Conservation (phyloP, 2,797 vertebrate genomes). For the Silurus lanzhouensis region DNA sequence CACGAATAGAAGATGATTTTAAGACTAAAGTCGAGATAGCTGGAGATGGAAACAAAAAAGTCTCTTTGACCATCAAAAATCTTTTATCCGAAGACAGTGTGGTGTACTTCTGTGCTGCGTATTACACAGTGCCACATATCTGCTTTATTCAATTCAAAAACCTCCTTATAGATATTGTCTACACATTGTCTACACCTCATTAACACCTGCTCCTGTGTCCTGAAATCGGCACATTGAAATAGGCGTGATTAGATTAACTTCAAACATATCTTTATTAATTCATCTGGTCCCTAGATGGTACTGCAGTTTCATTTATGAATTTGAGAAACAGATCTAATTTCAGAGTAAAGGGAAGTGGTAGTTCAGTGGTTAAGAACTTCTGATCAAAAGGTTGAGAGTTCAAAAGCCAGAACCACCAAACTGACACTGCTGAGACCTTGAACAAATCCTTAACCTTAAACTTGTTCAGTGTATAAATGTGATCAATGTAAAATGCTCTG, state of each 20-base stretch:
- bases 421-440: too few species aligned
- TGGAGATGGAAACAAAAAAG: slow-evolving; percentile 37
- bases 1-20: slow-evolving; percentile 9
- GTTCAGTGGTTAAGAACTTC: too few species aligned
- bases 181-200: neutral
- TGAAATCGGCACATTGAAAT: neutral
- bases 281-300: neutral
- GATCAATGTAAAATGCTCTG: too few species aligned
- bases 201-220: slow-evolving; percentile 36
- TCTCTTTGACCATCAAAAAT: slow-evolving; percentile 47
- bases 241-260: neutral
- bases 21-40: slow-evolving; percentile 30
- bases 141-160: slow-evolving; percentile 56
- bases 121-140: slow-evolving; percentile 56
- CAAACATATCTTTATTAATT: neutral
- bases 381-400: too few species aligned
- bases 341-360: neutral
- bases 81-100: slow-evolving; percentile 43
- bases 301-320: neutral
- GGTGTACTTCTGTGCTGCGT: slow-evolving; percentile 66
- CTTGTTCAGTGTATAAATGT: too few species aligned
- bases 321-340: too few species aligned
- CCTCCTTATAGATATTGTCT: slow-evolving; percentile 5
- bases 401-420: too few species aligned
- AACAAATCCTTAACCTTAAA: too few species aligned